Evolutionary conservation across 1,140 invertebrate species (phyloP).

Genomic region (Ips typographus): DNA sequence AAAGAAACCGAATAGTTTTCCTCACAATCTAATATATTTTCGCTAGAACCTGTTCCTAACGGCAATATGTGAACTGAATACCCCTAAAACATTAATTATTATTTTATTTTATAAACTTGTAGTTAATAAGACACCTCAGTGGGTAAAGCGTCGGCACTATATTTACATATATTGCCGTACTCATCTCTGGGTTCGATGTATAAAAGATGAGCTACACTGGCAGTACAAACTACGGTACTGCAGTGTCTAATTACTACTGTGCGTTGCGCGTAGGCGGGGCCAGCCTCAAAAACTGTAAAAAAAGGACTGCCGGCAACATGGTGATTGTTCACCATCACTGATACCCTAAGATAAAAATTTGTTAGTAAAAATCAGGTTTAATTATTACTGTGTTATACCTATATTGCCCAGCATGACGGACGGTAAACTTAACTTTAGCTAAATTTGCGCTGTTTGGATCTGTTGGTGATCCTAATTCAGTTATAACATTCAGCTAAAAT

Average conservation of each 20-base stretch:
- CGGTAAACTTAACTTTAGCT: slow-evolving; percentile 87
- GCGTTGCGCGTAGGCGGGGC: slow-evolving; percentile 79
- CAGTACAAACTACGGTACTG: slow-evolving; percentile 82
- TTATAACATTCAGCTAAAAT: slow-evolving; percentile 67
- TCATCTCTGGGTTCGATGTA: slow-evolving; percentile 86
- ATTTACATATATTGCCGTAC: slow-evolving; percentile 82
- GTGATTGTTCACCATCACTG: slow-evolving; percentile 74
- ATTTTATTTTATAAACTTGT: not conserved
- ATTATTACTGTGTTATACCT: slow-evolving; percentile 38
- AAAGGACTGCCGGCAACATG: slow-evolving; percentile 65
- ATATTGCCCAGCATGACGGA: slow-evolving; percentile 86
- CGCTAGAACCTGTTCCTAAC: slow-evolving; percentile 51
- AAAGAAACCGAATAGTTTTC: slow-evolving; percentile 62
- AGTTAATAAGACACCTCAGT: slow-evolving; percentile 56
- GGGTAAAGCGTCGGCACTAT: slow-evolving; percentile 64
- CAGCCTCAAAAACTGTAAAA: slow-evolving; percentile 61
- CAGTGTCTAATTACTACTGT: slow-evolving; percentile 83
- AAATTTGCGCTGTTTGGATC: slow-evolving; percentile 81
- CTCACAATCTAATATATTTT: slow-evolving; percentile 52
- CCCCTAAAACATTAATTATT: slow-evolving; percentile 52
- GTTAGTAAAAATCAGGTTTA: no score
- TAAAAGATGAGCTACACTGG: slow-evolving; percentile 73
- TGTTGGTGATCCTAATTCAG: slow-evolving; percentile 83
- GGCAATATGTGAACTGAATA: slow-evolving; percentile 60
- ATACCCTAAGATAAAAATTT: slow-evolving; percentile 60